A percentile compares a stretch with the other conserved stretches of the same genome.
phyloP scores from a whole-genome alignment of 2,113 vertebrate genomes.

The Ageneiosus marmoratus region DNA sequence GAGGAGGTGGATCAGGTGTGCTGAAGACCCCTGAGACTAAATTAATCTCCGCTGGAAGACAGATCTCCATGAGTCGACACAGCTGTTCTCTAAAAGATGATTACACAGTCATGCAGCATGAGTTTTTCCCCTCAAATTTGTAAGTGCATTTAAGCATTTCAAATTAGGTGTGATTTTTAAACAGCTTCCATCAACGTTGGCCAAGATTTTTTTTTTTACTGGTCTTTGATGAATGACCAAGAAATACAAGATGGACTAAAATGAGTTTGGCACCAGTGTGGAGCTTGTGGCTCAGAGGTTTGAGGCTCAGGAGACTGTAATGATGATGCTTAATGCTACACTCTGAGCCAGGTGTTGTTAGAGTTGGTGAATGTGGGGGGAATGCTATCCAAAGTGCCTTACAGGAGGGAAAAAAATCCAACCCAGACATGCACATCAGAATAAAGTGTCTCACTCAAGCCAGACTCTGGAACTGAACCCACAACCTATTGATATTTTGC shows the following conservation, averaged over 20 bases:
- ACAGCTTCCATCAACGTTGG: background rate
- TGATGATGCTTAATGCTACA: background rate
- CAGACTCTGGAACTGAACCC: background rate
- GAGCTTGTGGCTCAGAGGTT: background rate
- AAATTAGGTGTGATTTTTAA: background rate
- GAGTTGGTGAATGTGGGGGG: background rate
- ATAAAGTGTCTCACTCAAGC: background rate
- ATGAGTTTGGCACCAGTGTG: background rate
- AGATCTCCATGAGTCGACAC: background rate
- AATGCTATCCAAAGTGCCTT: background rate
- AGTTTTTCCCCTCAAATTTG: background rate
- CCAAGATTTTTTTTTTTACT: background rate
- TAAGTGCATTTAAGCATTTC: constrained; percentile 5
- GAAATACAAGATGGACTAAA: constrained; percentile 16
- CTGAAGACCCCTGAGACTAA: background rate
- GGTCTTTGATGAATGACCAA: constrained; percentile 15
- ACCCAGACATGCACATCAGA: background rate
- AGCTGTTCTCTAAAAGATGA: constrained; percentile 16
- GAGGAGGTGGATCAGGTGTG: constrained; percentile 14
- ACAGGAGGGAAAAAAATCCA: background rate
- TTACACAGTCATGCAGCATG: background rate
- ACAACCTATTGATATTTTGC: no score
- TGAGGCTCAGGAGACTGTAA: constrained; percentile 4
- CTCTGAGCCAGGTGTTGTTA: constrained; percentile 5
- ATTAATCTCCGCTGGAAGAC: background rate